Conservation (phyloP, 1,140 invertebrate genomes). For the Neodiprion pinetum region DNA sequence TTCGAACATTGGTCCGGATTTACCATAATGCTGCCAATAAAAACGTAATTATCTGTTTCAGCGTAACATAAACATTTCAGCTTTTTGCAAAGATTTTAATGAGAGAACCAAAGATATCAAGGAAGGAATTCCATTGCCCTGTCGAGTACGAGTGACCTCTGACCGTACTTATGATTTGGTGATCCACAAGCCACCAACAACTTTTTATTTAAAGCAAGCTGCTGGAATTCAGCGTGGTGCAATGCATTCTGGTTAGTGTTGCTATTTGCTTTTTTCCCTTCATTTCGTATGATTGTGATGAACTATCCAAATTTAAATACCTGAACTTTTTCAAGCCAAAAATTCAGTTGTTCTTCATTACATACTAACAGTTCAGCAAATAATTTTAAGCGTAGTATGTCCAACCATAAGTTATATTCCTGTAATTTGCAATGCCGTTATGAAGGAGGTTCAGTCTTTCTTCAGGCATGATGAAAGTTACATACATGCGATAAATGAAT, state of each 20-base stretch:
- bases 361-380: neutral
- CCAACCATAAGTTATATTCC: too few species aligned
- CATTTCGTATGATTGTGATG: conserved; percentile 3
- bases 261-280: neutral
- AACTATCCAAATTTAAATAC: conserved; percentile 17
- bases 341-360: neutral
- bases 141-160: conserved; percentile 80
- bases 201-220: conserved; percentile 93
- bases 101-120: conserved; percentile 91
- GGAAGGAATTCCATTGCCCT: conserved; percentile 90
- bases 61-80: conserved; percentile 94
- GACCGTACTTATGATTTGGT: conserved; percentile 87
- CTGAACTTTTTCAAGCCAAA: neutral
- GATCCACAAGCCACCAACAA: conserved; percentile 85
- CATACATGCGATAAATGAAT: too few species aligned
- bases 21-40: too few species aligned
- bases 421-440: too few species aligned
- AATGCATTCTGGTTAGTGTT: conserved; percentile 73
- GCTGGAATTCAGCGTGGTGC: conserved; percentile 88
- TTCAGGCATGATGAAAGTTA: too few species aligned
- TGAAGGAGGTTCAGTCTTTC: too few species aligned
- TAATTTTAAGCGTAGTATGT: neutral
- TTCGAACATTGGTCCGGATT: conserved; percentile 6
- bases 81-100: conserved; percentile 99
- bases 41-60: conserved; percentile 53